These are phyloP conservation scores for Macropus fuliginosus DNA, from an alignment of 2,797 vertebrate genomes.

Conservation along the genomic window DNA sequence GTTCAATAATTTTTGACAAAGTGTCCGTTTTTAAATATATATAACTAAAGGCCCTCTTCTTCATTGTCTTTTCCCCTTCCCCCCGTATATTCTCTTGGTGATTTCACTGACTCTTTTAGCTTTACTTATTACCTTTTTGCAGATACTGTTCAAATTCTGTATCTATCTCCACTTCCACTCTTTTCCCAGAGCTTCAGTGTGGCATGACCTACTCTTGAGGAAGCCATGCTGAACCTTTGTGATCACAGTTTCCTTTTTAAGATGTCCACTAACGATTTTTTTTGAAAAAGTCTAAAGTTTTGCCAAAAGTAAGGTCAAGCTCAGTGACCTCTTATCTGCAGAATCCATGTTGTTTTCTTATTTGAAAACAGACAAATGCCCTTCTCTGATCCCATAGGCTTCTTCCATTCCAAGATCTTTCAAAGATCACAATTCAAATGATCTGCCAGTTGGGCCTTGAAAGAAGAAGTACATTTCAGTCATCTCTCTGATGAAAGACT, in stretches of 20 bases:
- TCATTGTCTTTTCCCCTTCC: neutral
- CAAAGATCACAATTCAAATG: neutral
- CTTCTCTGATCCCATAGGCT: neutral
- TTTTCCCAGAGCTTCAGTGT: neutral
- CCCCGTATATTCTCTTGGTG: neutral
- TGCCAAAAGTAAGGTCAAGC: neutral
- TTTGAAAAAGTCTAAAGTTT: neutral
- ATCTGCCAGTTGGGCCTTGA: neutral
- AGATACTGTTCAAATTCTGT: neutral
- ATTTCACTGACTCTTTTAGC: neutral
- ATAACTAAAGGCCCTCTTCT: neutral
- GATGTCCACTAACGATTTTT: neutral
- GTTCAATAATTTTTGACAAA: conserved; percentile 30
- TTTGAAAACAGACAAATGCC: neutral
- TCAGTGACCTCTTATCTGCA: neutral
- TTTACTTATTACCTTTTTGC: neutral
- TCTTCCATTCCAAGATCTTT: neutral
- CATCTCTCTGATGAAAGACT: neutral
- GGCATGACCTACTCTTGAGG: neutral
- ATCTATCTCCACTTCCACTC: neutral
- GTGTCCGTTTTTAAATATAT: conserved; percentile 17
- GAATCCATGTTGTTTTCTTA: neutral
- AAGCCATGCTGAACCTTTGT: neutral
- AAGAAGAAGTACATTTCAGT: neutral
- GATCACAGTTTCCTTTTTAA: neutral